phyloP scores from a whole-genome alignment of 2,797 vertebrate species.

The Enteromius unitaeniatus region DNA sequence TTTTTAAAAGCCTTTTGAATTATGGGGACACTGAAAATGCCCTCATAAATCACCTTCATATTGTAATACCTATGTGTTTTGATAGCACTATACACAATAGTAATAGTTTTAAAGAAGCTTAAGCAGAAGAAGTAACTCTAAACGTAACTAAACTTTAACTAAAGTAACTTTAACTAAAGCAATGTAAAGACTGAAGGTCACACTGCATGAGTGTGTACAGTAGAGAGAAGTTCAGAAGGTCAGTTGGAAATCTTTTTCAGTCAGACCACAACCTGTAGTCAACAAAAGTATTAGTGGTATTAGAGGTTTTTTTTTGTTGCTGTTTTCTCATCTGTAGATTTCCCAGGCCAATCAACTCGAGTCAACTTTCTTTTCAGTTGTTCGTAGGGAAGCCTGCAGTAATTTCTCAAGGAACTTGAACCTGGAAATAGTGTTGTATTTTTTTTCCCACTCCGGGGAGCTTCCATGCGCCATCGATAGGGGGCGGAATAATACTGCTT shows the following conservation, averaged over 20 bases:
- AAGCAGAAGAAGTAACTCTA: neutral
- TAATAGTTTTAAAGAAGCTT: neutral
- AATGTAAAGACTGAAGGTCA: neutral
- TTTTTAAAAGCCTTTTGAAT: too few species aligned
- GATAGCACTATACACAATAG: neutral
- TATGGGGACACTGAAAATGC: too few species aligned
- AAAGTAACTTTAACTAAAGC: neutral
- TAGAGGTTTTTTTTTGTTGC: neutral
- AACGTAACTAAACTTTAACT: neutral
- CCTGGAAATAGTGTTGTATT: neutral
- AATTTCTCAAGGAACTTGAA: neutral
- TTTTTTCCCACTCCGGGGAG: neutral
- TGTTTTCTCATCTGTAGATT: neutral
- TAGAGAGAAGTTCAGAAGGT: neutral
- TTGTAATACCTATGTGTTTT: neutral
- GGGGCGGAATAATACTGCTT: constrained; percentile 20
- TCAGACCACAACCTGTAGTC: neutral
- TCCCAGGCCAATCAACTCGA: neutral
- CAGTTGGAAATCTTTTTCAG: neutral
- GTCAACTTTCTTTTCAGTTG: neutral
- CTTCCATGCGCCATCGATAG: constrained; percentile 1
- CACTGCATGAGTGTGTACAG: neutral
- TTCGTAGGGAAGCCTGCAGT: neutral
- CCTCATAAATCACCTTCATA: too few species aligned
- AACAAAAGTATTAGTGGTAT: neutral